A percentile compares a stretch with the other conserved stretches of the same genome.
Evolutionary conservation across 35 echinoderm and acorn worm species (phyloP).

Genomic region (Lytechinus pictus): DNA sequence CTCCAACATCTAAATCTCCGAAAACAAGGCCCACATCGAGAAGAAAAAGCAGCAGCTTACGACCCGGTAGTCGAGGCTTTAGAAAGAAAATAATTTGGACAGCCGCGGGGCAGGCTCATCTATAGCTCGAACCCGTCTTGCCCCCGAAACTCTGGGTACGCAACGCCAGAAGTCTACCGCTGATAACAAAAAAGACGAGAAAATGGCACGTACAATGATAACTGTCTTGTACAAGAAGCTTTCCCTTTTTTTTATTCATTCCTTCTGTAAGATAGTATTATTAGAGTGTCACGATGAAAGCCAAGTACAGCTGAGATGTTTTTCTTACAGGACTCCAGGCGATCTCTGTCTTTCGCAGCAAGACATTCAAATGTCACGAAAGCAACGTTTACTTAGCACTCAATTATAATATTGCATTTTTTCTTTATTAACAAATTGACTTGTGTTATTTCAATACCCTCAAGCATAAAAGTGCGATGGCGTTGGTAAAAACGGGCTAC

Average conservation of each 20-base stretch:
- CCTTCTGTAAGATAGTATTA: background rate
- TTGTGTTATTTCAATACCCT: constrained; percentile 31
- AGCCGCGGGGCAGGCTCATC: constrained; percentile 36
- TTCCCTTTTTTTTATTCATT: background rate
- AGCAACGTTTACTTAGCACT: constrained; percentile 22
- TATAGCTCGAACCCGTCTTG: constrained; percentile 20
- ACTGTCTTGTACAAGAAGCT: background rate
- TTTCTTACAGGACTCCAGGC: background rate
- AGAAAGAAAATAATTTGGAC: constrained; percentile 37
- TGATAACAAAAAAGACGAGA: constrained; percentile 6
- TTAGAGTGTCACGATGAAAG: background rate
- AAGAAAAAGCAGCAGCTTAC: constrained; percentile 20
- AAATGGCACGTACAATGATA: background rate
- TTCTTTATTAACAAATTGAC: constrained; percentile 34
- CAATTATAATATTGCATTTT: constrained; percentile 16
- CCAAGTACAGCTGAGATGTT: constrained; percentile 6
- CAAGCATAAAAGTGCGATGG: background rate
- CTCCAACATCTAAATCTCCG: constrained; percentile 34
- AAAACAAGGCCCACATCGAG: constrained; percentile 9
- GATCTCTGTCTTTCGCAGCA: background rate
- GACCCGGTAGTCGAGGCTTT: constrained; percentile 48
- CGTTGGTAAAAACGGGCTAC: background rate
- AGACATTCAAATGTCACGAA: constrained; percentile 25
- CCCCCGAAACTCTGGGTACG: constrained; percentile 36
- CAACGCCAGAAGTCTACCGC: constrained; percentile 22